phyloP scores from a whole-genome alignment of 1,140 invertebrate species.

The Sarcophaga bullata region DNA sequence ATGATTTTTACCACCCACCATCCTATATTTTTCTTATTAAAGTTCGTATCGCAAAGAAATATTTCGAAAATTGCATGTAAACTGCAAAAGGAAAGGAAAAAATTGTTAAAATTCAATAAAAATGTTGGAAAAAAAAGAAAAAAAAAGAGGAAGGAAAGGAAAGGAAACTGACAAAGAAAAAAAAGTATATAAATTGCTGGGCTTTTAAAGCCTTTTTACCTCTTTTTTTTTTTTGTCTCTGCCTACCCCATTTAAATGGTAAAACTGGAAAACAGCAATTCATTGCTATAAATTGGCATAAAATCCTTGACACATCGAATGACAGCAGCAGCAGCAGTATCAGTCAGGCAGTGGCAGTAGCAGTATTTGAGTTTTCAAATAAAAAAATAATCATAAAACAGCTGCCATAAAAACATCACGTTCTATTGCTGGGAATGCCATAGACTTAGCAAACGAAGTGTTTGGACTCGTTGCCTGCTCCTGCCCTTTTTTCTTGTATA shows the following conservation, averaged over 20 bases:
- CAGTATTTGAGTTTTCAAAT: not conserved
- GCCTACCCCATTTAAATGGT: not conserved
- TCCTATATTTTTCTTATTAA: not conserved
- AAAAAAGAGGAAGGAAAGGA: no score
- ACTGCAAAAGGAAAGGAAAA: not conserved
- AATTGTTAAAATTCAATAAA: conserved; percentile 21
- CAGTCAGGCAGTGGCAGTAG: no score
- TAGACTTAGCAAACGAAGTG: not conserved
- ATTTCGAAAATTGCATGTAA: no score
- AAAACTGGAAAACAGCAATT: not conserved
- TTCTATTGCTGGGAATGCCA: conserved; percentile 11
- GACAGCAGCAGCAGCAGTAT: not conserved
- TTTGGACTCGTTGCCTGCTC: not conserved
- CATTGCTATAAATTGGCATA: conserved; percentile 19
- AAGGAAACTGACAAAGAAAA: no score
- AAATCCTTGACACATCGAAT: conserved; percentile 4
- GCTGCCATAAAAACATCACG: conserved; percentile 35
- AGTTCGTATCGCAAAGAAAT: no score
- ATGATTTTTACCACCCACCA: not conserved
- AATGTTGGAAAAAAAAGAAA: not conserved
- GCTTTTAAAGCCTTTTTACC: not conserved
- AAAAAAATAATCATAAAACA: not conserved
- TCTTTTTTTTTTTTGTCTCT: not conserved
- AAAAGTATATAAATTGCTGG: not conserved
- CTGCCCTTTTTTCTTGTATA: not conserved